These are phyloP conservation scores for Streptopelia turtur DNA, from an alignment of 2,797 vertebrate genomes.

Conservation along the genomic window DNA sequence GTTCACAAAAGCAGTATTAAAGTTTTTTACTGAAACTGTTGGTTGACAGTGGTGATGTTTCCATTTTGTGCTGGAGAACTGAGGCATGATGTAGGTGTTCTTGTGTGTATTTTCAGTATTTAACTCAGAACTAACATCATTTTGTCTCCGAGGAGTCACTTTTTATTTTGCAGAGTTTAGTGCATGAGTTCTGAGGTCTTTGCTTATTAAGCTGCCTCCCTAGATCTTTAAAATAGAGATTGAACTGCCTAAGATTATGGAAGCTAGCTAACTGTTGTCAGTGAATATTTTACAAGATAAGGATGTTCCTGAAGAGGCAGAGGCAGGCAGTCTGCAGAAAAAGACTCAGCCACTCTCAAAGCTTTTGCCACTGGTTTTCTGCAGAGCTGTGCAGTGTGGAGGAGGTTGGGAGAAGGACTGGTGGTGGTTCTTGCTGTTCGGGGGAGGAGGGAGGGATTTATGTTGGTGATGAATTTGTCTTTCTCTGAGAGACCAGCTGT, in stretches of 20 bases:
- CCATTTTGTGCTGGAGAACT: not conserved
- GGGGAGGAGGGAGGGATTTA: constrained; percentile 39
- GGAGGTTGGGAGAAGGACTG: constrained; percentile 48
- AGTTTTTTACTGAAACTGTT: not conserved
- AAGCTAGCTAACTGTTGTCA: not conserved
- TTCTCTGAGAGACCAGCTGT: constrained; percentile 29
- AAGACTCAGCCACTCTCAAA: not conserved
- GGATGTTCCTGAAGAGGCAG: constrained; percentile 1
- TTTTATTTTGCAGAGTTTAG: not conserved
- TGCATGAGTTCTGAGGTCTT: not conserved
- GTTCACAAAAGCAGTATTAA: not conserved
- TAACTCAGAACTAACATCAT: not conserved
- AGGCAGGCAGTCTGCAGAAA: constrained; percentile 24
- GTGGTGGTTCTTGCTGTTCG: constrained; percentile 11
- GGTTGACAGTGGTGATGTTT: not conserved
- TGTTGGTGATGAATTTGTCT: constrained; percentile 28
- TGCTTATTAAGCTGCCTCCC: not conserved
- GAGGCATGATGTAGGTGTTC: not conserved
- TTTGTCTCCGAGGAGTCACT: not conserved
- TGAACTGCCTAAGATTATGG: not conserved
- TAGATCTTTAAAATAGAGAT: not conserved
- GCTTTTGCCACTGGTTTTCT: constrained; percentile 24
- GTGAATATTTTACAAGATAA: constrained; percentile 12
- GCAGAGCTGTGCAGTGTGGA: constrained; percentile 29
- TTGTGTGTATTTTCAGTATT: not conserved